Percentiles rank a stretch among this genome's conserved stretches.
These are phyloP conservation scores for Mormyrus lacerda DNA, from an alignment of 2,113 vertebrate genomes.

Conservation along the genomic window DNA sequence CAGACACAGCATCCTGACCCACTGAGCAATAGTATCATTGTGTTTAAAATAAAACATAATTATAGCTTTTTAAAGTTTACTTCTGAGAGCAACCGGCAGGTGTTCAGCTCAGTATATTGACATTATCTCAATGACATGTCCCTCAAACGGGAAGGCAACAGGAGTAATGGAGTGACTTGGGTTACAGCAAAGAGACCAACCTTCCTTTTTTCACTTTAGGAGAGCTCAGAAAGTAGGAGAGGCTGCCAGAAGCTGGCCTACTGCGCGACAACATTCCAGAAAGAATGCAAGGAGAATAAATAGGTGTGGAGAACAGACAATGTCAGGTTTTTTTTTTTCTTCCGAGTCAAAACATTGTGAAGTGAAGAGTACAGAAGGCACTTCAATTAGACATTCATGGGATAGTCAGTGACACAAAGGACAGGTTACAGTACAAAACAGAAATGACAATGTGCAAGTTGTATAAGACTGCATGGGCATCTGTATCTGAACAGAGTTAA, in stretches of 20 bases:
- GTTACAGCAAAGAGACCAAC: slow-evolving; percentile 48
- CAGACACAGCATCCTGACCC: neutral
- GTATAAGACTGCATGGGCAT: neutral
- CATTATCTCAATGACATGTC: neutral
- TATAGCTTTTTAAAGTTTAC: neutral
- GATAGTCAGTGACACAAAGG: neutral
- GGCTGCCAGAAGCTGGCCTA: slow-evolving; percentile 56
- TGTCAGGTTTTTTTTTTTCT: neutral
- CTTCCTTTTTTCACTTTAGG: slow-evolving; percentile 67
- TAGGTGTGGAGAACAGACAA: slow-evolving; percentile 34
- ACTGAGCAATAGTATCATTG: neutral
- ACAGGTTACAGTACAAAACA: neutral
- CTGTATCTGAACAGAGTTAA: neutral
- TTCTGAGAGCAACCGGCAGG: neutral
- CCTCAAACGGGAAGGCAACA: neutral
- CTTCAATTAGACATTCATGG: neutral
- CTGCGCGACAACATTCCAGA: slow-evolving; percentile 55
- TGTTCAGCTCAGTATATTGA: neutral
- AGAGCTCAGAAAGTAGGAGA: slow-evolving; percentile 65
- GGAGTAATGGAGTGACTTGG: slow-evolving; percentile 15
- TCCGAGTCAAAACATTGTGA: neutral
- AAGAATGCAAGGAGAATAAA: slow-evolving; percentile 32
- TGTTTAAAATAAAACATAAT: neutral
- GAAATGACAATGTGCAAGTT: neutral
- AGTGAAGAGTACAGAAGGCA: neutral